These are phyloP conservation scores for Cydia strobilella DNA, from an alignment of 1,140 invertebrate genomes.

Conservation along the genomic window DNA sequence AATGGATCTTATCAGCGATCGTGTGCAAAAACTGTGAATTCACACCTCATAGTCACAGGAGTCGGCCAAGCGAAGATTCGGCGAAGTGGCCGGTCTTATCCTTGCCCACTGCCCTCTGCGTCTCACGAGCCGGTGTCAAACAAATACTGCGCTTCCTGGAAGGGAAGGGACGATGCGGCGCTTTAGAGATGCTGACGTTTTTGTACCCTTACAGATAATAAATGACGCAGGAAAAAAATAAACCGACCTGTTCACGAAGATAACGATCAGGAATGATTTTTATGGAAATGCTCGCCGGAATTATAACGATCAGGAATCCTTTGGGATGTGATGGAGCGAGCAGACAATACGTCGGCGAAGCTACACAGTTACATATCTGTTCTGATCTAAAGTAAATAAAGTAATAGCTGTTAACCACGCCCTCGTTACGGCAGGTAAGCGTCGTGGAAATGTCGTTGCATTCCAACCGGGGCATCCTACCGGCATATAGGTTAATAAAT, in stretches of 20 bases:
- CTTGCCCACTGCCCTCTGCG: constrained; percentile 67
- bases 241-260: constrained; percentile 76
- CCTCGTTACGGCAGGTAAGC: constrained; percentile 23
- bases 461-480: neutral
- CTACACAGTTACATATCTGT: constrained; percentile 49
- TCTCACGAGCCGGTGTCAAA: constrained; percentile 76
- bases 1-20: constrained; percentile 42
- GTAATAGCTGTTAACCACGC: constrained; percentile 31
- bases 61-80: constrained; percentile 54
- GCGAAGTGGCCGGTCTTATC: constrained; percentile 49
- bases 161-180: constrained; percentile 71
- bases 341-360: constrained; percentile 76
- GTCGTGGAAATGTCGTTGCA: neutral
- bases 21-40: constrained; percentile 48
- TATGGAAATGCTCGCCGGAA: constrained; percentile 77
- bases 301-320: constrained; percentile 76
- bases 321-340: constrained; percentile 72
- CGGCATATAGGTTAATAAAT: neutral
- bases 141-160: constrained; percentile 72
- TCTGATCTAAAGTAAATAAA: constrained; percentile 41
- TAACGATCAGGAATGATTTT: constrained; percentile 78
- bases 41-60: constrained; percentile 58
- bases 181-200: constrained; percentile 70
- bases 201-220: constrained; percentile 77
- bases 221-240: constrained; percentile 75